Evolutionary conservation across 1,140 invertebrate species (phyloP).

Genomic region (Pomacea maculata): DNA sequence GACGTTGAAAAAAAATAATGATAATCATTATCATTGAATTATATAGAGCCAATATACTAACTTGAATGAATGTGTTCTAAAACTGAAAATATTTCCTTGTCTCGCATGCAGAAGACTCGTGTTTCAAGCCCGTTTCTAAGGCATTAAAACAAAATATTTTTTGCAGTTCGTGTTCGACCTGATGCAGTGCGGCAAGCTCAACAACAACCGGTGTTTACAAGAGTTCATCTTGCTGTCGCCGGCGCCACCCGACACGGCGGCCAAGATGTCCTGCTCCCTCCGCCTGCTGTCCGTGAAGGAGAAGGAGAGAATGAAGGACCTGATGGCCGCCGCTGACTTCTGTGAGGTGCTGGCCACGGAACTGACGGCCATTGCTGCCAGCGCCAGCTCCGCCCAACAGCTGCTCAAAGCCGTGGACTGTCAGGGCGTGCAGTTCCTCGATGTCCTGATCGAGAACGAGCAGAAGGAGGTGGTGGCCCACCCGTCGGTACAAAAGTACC

Average conservation of each 20-base stretch:
- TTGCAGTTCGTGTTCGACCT: constrained; percentile 95
- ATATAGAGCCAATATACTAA: no score
- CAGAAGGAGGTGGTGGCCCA: constrained; percentile 88
- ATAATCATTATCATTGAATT: no score
- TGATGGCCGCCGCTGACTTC: constrained; percentile 92
- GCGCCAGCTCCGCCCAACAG: constrained; percentile 82
- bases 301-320: constrained; percentile 96
- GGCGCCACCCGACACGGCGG: constrained; percentile 96
- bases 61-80: no score
- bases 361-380: constrained; percentile 90
- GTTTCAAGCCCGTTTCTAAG: no score
- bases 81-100: no score
- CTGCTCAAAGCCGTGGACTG: constrained; percentile 61
- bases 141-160: neutral
- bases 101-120: no score
- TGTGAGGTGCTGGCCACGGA: constrained; percentile 98
- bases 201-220: constrained; percentile 94
- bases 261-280: constrained; percentile 88
- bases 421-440: constrained; percentile 89
- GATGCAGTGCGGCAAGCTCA: constrained; percentile 97
- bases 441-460: constrained; percentile 97
- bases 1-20: no score
- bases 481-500: constrained; percentile 70
- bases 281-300: constrained; percentile 84
- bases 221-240: constrained; percentile 96